These are phyloP conservation scores for Glareola pratincola DNA, from an alignment of 2,113 vertebrate genomes.

Conservation along the genomic window DNA sequence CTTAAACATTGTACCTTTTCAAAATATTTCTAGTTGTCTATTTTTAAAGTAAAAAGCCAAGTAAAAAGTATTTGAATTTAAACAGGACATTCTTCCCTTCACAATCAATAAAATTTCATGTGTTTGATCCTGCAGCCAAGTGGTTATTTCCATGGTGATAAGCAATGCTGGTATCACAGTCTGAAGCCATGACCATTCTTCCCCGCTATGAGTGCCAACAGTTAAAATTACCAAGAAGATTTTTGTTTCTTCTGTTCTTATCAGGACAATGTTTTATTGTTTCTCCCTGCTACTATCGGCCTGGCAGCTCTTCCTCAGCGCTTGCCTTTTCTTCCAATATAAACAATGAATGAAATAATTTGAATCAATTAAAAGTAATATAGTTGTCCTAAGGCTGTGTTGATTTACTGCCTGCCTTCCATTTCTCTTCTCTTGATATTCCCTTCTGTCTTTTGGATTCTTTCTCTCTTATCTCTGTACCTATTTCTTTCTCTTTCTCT, in stretches of 20 bases:
- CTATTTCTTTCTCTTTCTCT: neutral
- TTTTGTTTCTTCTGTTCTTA: neutral
- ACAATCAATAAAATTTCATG: neutral
- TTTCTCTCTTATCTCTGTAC: neutral
- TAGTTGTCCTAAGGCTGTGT: neutral
- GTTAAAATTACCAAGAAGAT: neutral
- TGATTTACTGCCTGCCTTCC: neutral
- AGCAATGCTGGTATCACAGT: neutral
- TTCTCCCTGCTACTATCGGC: neutral
- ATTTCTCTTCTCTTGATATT: neutral
- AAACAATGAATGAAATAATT: neutral
- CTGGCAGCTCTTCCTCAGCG: neutral
- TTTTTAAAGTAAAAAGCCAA: neutral
- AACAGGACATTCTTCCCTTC: neutral
- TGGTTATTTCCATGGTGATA: neutral
- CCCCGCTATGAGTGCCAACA: rapidly evolving
- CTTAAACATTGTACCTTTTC: neutral
- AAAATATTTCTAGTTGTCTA: neutral
- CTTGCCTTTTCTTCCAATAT: neutral
- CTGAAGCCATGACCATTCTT: neutral
- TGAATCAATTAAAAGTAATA: neutral
- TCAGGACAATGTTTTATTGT: neutral
- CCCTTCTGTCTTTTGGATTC: neutral
- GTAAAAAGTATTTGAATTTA: neutral
- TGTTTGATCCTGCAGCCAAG: neutral